Evolutionary conservation across 2,113 vertebrate species (phyloP).

Genomic region (Rafetus swinhoei): DNA sequence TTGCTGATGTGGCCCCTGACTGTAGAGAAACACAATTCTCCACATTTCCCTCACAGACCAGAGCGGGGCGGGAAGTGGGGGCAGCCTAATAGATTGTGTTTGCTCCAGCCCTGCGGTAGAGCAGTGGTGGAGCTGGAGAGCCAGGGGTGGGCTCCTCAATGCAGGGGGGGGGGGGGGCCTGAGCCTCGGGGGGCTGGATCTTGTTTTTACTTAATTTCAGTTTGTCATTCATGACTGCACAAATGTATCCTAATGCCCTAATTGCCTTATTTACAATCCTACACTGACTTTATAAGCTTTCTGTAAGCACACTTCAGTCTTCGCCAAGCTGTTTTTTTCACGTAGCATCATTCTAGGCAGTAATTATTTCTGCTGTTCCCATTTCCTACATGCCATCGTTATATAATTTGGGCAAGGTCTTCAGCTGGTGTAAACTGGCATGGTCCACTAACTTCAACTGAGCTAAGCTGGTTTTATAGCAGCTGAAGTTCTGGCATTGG

Average conservation of each 20-base stretch:
- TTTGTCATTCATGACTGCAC: rapidly evolving
- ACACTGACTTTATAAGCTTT: not conserved
- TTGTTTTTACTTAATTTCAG: not conserved
- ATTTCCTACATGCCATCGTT: constrained; percentile 14
- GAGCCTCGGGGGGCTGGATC: no score
- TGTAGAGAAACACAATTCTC: no score
- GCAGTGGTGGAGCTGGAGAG: no score
- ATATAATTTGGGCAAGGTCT: not conserved
- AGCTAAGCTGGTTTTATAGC: not conserved
- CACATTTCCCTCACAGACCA: no score
- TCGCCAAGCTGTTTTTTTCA: constrained; percentile 5
- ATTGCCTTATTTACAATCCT: not conserved
- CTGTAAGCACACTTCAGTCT: not conserved
- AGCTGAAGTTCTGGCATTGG: not conserved
- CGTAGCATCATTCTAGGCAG: not conserved
- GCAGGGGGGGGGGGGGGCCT: no score
- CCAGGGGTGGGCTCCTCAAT: no score
- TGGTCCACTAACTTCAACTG: constrained; percentile 16
- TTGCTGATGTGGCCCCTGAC: no score
- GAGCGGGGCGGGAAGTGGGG: no score
- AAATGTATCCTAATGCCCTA: not conserved
- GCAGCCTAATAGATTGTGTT: no score
- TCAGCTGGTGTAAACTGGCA: not conserved
- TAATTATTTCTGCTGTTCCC: constrained; percentile 10
- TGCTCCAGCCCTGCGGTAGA: no score